Evolutionary conservation across 1,140 invertebrate species (phyloP).

Genomic region (Microplitis mediator): DNA sequence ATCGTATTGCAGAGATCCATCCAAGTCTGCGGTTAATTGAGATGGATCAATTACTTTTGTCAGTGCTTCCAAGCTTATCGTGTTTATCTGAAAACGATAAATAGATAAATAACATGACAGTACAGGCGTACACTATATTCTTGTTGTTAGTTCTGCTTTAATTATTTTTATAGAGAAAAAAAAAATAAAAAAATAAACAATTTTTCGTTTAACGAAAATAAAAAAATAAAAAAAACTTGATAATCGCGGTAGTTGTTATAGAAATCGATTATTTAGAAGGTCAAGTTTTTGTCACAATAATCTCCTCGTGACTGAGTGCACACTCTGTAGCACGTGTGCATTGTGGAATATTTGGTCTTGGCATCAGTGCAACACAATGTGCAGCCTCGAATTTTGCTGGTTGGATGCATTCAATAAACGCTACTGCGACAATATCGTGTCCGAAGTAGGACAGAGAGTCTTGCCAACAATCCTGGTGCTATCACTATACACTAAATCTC

Average conservation of each 20-base stretch:
- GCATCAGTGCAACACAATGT: constrained; percentile 34
- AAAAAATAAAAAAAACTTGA: neutral
- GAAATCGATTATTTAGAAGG: constrained; percentile 34
- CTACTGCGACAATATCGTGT: constrained; percentile 20
- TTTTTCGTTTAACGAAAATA: too few relatives aligned
- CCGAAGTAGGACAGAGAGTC: constrained; percentile 40
- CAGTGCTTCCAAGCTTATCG: constrained; percentile 93
- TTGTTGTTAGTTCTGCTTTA: too few relatives aligned
- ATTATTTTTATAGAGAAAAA: constrained; percentile 16
- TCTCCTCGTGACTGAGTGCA: constrained; percentile 21
- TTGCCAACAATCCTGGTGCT: constrained; percentile 34
- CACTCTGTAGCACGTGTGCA: constrained; percentile 22
- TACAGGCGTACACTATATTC: neutral
- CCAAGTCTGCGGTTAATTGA: constrained; percentile 92
- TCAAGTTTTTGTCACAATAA: constrained; percentile 31
- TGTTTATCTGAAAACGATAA: constrained; percentile 78
- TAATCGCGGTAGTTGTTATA: constrained; percentile 6
- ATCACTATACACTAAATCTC: constrained; percentile 34
- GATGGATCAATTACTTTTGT: constrained; percentile 88
- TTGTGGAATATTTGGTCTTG: constrained; percentile 34
- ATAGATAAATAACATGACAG: neutral
- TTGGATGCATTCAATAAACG: constrained; percentile 40
- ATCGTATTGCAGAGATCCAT: constrained; percentile 92
- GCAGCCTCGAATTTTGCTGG: constrained; percentile 36
- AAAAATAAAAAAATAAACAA: too few relatives aligned